Percentiles rank a stretch among this genome's conserved stretches.
phyloP scores from a whole-genome alignment of 2,888 invertebrate species.

The Andricus quercusramuli region DNA sequence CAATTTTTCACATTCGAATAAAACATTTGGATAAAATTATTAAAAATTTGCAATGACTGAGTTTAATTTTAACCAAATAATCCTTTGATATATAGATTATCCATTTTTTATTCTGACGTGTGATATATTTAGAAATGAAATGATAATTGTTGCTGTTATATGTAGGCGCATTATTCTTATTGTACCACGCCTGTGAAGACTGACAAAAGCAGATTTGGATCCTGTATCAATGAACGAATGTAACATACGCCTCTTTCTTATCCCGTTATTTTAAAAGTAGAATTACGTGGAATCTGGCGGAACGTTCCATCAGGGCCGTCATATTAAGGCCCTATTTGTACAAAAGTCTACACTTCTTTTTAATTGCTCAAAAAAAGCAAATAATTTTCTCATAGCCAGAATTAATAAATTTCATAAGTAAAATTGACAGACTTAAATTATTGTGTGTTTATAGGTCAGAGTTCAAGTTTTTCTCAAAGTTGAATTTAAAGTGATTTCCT shows the following conservation, averaged over 20 bases:
- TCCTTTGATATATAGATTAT: no score
- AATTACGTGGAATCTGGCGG: conserved; percentile 50
- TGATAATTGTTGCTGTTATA: no score
- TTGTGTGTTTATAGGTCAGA: no score
- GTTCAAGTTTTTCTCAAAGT: no score
- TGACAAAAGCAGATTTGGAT: conserved; percentile 35
- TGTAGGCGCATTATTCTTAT: not conserved
- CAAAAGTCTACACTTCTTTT: not conserved
- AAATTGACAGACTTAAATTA: not conserved
- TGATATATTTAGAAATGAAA: no score
- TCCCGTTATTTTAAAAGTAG: conserved; percentile 59
- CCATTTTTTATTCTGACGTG: no score
- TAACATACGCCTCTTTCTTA: conserved; percentile 44
- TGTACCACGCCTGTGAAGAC: conserved; percentile 42
- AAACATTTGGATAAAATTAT: no score
- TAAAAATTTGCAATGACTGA: no score
- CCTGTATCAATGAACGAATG: conserved; percentile 40
- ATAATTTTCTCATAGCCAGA: no score
- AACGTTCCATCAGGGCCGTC: conserved; percentile 29
- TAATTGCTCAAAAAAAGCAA: not conserved
- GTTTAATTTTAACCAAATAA: no score
- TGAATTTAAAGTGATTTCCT: no score
- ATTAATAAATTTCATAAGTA: not conserved
- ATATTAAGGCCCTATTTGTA: not conserved
- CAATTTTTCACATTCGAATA: no score